Percentiles rank a stretch among this genome's conserved stretches.
These are phyloP conservation scores for Tachysurus fulvidraco DNA, from an alignment of 2,113 vertebrate genomes.

Conservation along the genomic window DNA sequence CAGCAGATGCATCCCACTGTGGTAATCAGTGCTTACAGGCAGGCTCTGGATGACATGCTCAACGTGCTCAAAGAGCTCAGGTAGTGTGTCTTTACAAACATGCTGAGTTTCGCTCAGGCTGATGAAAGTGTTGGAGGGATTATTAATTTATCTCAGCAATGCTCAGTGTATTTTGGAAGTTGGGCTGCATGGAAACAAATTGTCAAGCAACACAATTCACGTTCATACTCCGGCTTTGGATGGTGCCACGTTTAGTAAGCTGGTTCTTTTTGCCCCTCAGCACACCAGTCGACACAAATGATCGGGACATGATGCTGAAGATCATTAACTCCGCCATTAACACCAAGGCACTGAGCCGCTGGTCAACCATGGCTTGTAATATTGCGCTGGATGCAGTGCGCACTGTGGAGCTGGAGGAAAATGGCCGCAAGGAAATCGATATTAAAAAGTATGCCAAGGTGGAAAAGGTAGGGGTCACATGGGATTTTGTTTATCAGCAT, in stretches of 20 bases:
- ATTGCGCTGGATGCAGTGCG: constrained; percentile 87
- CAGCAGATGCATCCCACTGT: constrained; percentile 97
- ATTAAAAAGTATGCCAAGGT: constrained; percentile 97
- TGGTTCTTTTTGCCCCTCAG: constrained; percentile 60
- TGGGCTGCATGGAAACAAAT: neutral
- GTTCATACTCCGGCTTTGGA: neutral
- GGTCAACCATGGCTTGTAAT: constrained; percentile 82
- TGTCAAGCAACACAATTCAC: neutral
- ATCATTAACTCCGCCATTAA: constrained; percentile 89
- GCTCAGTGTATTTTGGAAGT: neutral
- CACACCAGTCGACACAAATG: constrained; percentile 82
- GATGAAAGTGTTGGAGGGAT: neutral
- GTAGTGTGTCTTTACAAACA: constrained; percentile 16
- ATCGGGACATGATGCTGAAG: constrained; percentile 88
- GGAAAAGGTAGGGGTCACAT: constrained; percentile 78
- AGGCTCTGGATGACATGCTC: constrained; percentile 85
- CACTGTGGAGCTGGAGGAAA: constrained; percentile 90
- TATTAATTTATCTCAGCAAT: neutral
- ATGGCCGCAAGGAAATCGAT: constrained; percentile 91
- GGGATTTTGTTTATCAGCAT: neutral
- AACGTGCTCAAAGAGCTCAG: constrained; percentile 65
- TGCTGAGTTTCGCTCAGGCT: neutral
- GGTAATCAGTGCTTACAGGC: constrained; percentile 87
- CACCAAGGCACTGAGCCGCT: constrained; percentile 82
- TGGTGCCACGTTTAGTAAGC: constrained; percentile 50